phyloP scores from a whole-genome alignment of 1,140 invertebrate genomes.

The Leptopilina boulardi region DNA sequence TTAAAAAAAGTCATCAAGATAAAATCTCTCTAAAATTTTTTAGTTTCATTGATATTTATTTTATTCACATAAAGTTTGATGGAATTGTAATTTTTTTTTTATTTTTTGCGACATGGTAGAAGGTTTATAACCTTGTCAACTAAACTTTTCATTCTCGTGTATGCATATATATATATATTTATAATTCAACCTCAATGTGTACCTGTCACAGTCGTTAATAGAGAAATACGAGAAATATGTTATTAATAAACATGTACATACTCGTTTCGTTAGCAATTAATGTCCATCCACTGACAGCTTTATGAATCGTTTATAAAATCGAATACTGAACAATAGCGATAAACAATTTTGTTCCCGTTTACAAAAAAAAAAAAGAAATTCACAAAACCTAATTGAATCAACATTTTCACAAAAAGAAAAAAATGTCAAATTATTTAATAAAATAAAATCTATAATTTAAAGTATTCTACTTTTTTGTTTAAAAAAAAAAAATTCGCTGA shows the following conservation, averaged over 20 bases:
- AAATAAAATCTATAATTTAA: too few relatives aligned
- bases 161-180: background rate
- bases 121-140: conserved; percentile 19
- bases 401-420: too few relatives aligned
- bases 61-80: conserved; percentile 7
- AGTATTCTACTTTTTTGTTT: too few relatives aligned
- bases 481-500: conserved; percentile 15
- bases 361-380: background rate
- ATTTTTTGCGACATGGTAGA: background rate
- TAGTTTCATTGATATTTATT: conserved; percentile 10
- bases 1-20: background rate
- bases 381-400: background rate
- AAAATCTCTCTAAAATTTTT: conserved; percentile 2
- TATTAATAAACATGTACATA: conserved; percentile 29
- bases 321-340: background rate
- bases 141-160: conserved; percentile 4
- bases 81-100: background rate
- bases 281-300: conserved; percentile 15
- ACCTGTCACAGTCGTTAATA: conserved; percentile 12
- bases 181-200: conserved; percentile 29
- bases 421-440: too few relatives aligned
- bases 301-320: conserved; percentile 28
- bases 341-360: background rate
- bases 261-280: conserved; percentile 29
- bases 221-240: conserved; percentile 22